Conservation (phyloP, 2,113 vertebrate genomes). For the Callorhinus ursinus region DNA sequence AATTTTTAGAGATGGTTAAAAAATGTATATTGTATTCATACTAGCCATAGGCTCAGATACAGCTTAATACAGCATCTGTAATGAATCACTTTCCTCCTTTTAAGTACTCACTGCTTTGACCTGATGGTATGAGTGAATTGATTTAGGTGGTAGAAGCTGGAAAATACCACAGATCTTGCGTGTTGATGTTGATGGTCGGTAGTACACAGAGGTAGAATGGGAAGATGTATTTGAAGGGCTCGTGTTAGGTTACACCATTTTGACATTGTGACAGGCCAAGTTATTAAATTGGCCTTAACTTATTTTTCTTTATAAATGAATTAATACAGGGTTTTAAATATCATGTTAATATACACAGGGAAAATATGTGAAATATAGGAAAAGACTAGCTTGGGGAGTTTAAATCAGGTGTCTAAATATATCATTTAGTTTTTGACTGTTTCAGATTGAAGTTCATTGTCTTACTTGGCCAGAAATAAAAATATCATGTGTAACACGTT, state of each 20-base stretch:
- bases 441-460: constrained; percentile 45
- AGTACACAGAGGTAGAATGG: constrained; percentile 3
- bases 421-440: background rate
- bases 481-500: constrained; percentile 38
- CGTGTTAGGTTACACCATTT: constrained; percentile 1
- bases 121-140: background rate
- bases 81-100: constrained; percentile 36
- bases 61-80: constrained; percentile 53
- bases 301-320: constrained; percentile 45
- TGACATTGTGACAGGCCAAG: background rate
- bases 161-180: constrained; percentile 35
- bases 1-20: constrained; percentile 20
- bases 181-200: background rate
- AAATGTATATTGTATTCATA: constrained; percentile 4
- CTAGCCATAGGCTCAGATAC: background rate
- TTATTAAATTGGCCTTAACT: constrained; percentile 28
- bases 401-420: constrained; percentile 20
- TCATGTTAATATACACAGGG: background rate
- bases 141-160: constrained; percentile 36
- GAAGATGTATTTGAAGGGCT: constrained; percentile 38
- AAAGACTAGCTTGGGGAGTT: background rate
- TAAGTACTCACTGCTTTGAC: constrained; percentile 52
- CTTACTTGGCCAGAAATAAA: constrained; percentile 51
- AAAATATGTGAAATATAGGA: constrained; percentile 27
- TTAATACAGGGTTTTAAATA: background rate